These are phyloP conservation scores for Lampropteryx suffumata DNA, from an alignment of 2,888 invertebrate species.

Conservation along the genomic window DNA sequence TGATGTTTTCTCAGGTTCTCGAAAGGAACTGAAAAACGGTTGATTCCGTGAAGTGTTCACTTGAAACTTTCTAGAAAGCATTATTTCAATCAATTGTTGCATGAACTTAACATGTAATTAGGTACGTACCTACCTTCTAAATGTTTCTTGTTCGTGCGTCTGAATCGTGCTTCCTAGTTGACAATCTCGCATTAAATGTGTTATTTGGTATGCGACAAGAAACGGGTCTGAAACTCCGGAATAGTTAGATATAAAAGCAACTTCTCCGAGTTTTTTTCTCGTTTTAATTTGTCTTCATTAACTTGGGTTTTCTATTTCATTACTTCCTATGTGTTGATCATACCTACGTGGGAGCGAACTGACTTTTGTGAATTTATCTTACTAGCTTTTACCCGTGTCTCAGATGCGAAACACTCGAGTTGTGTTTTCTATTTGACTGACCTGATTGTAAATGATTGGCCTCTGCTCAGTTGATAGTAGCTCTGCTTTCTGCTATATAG, in stretches of 20 bases:
- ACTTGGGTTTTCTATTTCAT: conserved; percentile 4
- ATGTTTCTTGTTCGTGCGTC: conserved; percentile 11
- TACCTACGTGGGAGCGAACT: too few species aligned
- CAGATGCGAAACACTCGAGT: too few species aligned
- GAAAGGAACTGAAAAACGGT: neutral
- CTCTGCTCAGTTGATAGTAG: too few species aligned
- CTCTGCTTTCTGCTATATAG: too few species aligned
- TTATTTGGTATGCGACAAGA: conserved; percentile 14
- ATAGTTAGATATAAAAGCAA: neutral
- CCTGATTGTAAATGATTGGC: too few species aligned
- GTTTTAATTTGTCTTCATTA: conserved; percentile 3
- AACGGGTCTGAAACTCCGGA: conserved; percentile 17
- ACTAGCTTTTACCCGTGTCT: too few species aligned
- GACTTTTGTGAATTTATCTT: too few species aligned
- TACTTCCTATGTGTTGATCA: neutral
- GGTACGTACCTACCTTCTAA: neutral
- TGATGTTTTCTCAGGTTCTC: too few species aligned
- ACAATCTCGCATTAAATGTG: conserved; percentile 6
- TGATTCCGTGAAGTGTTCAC: conserved; percentile 5
- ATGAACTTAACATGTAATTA: conserved; percentile 11
- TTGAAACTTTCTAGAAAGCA: conserved; percentile 24
- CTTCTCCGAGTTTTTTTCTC: conserved; percentile 9
- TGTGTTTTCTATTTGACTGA: too few species aligned
- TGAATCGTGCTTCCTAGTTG: conserved; percentile 15
- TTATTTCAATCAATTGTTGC: conserved; percentile 13